Conservation (phyloP, 2,888 invertebrate species). For the Toxonevra muliebris region DNA sequence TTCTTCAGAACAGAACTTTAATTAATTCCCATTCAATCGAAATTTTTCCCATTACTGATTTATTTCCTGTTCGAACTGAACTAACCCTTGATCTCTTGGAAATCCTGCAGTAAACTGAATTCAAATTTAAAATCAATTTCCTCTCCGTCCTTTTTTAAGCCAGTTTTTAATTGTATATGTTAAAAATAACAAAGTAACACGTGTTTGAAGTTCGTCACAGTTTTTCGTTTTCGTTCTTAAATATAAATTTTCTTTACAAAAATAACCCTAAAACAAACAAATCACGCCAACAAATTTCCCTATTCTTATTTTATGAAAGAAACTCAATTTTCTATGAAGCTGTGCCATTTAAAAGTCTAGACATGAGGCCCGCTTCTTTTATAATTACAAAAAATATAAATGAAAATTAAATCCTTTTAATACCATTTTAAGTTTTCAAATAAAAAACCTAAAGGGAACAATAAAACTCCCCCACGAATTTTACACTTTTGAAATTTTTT, state of each 20-base stretch:
- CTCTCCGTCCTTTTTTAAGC: not conserved
- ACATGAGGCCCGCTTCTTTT: conserved; percentile 17
- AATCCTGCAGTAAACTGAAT: too few relatives aligned
- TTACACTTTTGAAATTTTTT: conserved; percentile 8
- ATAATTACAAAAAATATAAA: not conserved
- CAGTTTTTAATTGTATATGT: too few relatives aligned
- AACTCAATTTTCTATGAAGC: conserved; percentile 30
- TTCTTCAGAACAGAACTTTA: not conserved
- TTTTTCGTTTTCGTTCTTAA: too few relatives aligned
- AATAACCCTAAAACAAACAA: too few relatives aligned
- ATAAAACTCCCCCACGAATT: conserved; percentile 34
- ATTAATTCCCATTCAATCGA: too few relatives aligned
- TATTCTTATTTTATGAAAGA: too few relatives aligned
- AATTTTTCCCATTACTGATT: too few relatives aligned
- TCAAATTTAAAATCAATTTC: not conserved
- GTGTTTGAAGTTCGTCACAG: not conserved
- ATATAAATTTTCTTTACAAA: too few relatives aligned
- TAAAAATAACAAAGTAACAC: not conserved
- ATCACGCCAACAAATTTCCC: too few relatives aligned
- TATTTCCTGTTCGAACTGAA: conserved; percentile 40
- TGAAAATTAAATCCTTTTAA: conserved; percentile 2
- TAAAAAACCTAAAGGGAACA: conserved; percentile 14
- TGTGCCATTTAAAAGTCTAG: conserved; percentile 31
- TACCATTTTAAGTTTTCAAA: not conserved
- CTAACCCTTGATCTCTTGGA: not conserved